Percentiles rank a stretch among this genome's conserved stretches.
Evolutionary conservation across 2,888 invertebrate species (phyloP).

Genomic region (Calameuta idolon): DNA sequence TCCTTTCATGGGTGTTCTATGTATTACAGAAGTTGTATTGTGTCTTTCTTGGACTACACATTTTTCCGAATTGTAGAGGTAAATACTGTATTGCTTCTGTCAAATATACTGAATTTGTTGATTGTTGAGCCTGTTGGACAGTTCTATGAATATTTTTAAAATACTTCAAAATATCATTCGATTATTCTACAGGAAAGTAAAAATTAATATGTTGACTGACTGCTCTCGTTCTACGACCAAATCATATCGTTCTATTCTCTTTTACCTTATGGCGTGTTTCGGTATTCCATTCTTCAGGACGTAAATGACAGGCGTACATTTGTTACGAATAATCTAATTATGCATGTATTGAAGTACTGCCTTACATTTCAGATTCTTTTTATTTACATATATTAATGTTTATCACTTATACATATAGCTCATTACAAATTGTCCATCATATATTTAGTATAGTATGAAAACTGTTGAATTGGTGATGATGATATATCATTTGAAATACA

Average conservation of each 20-base stretch:
- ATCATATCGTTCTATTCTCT: background rate
- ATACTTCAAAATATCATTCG: background rate
- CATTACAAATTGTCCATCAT: background rate
- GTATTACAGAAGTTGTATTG: background rate
- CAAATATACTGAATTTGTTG: background rate
- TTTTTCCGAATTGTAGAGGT: conserved; percentile 1
- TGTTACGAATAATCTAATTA: background rate
- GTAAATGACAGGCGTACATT: background rate
- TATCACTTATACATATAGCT: background rate
- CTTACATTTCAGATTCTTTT: background rate
- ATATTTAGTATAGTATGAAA: background rate
- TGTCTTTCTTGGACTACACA: background rate
- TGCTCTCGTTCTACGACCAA: background rate
- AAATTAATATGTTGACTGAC: background rate
- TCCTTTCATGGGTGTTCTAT: conserved; percentile 7
- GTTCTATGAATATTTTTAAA: background rate
- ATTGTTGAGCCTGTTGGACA: background rate
- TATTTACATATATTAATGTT: background rate
- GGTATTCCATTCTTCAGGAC: background rate
- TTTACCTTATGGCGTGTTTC: background rate
- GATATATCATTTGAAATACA: background rate
- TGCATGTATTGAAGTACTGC: background rate
- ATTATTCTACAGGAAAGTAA: background rate
- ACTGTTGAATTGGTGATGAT: background rate
- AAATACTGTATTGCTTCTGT: background rate